phyloP scores from a whole-genome alignment of 37 sponge, comb jelly and placozoan genomes.

The Chondrilla cf. caribensis region DNA sequence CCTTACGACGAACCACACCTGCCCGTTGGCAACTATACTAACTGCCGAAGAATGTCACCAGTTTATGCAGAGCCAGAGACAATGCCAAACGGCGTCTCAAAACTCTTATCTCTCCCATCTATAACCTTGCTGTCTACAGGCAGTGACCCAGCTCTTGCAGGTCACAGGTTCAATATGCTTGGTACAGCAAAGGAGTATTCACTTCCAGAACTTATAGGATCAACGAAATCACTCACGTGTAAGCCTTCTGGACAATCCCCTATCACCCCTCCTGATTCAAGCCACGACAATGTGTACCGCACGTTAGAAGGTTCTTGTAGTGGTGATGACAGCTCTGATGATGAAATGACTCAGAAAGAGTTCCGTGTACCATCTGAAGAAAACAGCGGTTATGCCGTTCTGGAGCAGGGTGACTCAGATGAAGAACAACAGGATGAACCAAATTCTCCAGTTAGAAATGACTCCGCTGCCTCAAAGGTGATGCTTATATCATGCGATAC shows the following conservation, averaged over 20 bases:
- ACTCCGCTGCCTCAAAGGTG: no score
- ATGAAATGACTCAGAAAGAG: background rate
- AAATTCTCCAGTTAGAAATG: no score
- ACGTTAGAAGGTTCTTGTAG: background rate
- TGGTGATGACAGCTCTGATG: background rate
- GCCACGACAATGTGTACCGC: constrained; percentile 13
- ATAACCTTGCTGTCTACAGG: background rate
- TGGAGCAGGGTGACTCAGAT: background rate
- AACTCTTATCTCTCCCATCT: background rate
- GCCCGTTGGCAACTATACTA: background rate
- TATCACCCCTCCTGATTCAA: background rate
- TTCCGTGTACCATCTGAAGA: background rate
- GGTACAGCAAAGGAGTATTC: background rate
- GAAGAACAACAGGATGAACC: background rate
- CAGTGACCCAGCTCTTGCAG: no score
- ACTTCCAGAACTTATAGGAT: background rate
- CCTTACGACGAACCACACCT: background rate
- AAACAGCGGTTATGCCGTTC: background rate
- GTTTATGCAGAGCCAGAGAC: constrained; percentile 25
- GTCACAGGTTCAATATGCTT: background rate
- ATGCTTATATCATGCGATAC: no score
- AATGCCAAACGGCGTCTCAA: background rate
- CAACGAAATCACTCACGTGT: background rate
- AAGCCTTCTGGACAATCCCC: background rate
- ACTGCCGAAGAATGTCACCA: constrained; percentile 6